phyloP scores from a whole-genome alignment of 2,113 vertebrate species.

The Pelecanoides urinatrix region DNA sequence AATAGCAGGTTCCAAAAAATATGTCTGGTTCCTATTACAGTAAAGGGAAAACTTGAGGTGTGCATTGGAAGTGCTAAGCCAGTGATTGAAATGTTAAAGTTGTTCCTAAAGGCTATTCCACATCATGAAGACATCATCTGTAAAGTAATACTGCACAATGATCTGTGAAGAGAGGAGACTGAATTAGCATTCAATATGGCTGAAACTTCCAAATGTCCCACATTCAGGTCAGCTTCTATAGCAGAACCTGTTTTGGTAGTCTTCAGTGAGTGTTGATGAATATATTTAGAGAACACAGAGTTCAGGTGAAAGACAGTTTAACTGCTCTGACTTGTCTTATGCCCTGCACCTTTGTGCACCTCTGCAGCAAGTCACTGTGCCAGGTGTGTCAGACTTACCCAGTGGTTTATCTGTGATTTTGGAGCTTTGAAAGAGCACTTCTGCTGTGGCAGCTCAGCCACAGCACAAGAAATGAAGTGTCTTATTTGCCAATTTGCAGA shows the following conservation, averaged over 20 bases:
- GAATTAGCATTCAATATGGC: not conserved
- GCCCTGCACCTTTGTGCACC: not conserved
- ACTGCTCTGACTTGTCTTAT: not conserved
- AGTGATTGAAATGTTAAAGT: slow-evolving; percentile 64
- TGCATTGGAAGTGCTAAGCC: slow-evolving; percentile 65
- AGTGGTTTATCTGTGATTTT: not conserved
- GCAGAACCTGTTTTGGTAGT: not conserved
- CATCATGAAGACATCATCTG: slow-evolving; percentile 64
- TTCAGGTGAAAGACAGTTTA: not conserved
- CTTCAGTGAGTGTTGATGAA: not conserved
- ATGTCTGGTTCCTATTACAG: slow-evolving; percentile 64
- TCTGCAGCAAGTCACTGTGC: not conserved
- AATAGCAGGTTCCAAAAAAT: slow-evolving; percentile 45
- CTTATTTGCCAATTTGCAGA: not conserved
- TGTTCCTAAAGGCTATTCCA: slow-evolving; percentile 56
- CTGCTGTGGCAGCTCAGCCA: not conserved
- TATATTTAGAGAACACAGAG: not conserved
- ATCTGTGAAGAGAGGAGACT: slow-evolving; percentile 41
- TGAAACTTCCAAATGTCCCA: slow-evolving; percentile 1
- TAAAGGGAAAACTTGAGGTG: slow-evolving; percentile 61
- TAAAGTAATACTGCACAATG: slow-evolving; percentile 47
- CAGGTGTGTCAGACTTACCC: rapidly evolving
- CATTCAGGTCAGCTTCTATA: not conserved
- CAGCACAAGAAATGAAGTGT: not conserved
- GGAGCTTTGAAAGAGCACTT: not conserved